Conservation (phyloP, 2,113 vertebrate genomes). For the Melanerpes formicivorus region DNA sequence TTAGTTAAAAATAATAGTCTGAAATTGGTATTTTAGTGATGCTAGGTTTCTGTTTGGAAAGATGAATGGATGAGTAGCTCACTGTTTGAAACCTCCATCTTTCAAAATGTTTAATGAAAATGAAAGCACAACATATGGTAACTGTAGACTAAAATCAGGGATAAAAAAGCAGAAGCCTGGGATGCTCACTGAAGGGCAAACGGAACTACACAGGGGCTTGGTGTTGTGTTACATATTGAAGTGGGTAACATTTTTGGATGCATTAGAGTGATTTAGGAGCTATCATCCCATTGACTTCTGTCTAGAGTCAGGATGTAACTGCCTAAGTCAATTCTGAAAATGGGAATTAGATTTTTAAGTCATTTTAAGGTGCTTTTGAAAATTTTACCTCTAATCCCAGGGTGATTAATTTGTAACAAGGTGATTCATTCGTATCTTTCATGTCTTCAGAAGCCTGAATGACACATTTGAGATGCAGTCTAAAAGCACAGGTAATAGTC, state of each 20-base stretch:
- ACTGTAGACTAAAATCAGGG: constrained; percentile 26
- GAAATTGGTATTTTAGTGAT: constrained; percentile 40
- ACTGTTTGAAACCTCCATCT: constrained; percentile 53
- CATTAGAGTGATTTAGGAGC: constrained; percentile 52
- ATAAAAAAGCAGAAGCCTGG: constrained; percentile 11
- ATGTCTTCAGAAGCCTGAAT: constrained; percentile 55
- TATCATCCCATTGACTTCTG: constrained; percentile 56
- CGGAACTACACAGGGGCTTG: accelerated
- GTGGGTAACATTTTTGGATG: constrained; percentile 30
- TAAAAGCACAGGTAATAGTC: constrained; percentile 68
- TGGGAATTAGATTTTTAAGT: constrained; percentile 60
- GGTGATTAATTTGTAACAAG: constrained; percentile 63
- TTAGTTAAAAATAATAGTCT: constrained; percentile 55
- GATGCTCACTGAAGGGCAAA: constrained; percentile 31
- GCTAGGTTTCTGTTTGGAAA: constrained; percentile 35
- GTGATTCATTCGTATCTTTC: constrained; percentile 52
- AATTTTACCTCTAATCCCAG: constrained; percentile 51
- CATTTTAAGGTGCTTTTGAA: constrained; percentile 65
- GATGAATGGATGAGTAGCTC: constrained; percentile 40
- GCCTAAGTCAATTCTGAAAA: constrained; percentile 59
- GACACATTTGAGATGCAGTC: constrained; percentile 52
- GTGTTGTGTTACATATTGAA: background rate
- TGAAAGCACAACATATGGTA: constrained; percentile 40
- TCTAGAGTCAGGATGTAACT: constrained; percentile 38
- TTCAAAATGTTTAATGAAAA: constrained; percentile 64